Evolutionary conservation across 2,113 vertebrate genomes (phyloP), one percentile per base, ranked within the genome.

Genomic region (Sinosuthora webbiana): DNA sequence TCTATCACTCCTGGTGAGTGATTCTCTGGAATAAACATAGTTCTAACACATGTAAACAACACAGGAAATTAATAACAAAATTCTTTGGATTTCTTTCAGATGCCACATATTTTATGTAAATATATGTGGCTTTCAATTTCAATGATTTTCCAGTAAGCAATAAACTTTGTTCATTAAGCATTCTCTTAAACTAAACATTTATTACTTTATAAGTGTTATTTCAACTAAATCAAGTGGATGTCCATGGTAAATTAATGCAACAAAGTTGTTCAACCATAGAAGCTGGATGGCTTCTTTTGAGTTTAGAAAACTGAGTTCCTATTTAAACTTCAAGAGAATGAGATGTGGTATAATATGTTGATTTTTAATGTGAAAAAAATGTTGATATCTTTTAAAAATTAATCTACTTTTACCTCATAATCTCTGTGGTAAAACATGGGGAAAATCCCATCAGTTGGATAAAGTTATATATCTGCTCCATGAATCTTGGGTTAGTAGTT

Each of bases 11-110:
- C 59, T 97, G 93, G 95, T 56, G 60, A 96, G 94, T 94, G 95
- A 96, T 91, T 96, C 93, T 95, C 81, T 95, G 94, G 94, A 96
- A 96, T 96, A 97, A 98, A 97, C 94, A 96, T 67, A 92, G 83
- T 94, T 70, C 96, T 95, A 95, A 97, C 91, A 96, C 94, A 86
- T 97, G 95, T 97, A 97, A 98, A 97, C 97, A 97, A 97, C 93
- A 95, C 76, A 94, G 92, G 96, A 97, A 96, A 97, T 94, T 91
- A 95, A 97, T 98, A 97, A 95, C 90, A 97, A 97, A 97, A 98
- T 97, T 97, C 68, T 92, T 96, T 97, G 96, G 94, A 95, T 93
- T 95, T 97, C 89, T 95, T 96, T 96, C 97, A 97, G 92, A 98
- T 95, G 92, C 94, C 33, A 68, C 93, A 90, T 93, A 70, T 55